Evolutionary conservation across 2,797 vertebrate species (phyloP), one percentile per base, ranked within the genome.

Genomic region (Synaphobranchus kaupii): DNA sequence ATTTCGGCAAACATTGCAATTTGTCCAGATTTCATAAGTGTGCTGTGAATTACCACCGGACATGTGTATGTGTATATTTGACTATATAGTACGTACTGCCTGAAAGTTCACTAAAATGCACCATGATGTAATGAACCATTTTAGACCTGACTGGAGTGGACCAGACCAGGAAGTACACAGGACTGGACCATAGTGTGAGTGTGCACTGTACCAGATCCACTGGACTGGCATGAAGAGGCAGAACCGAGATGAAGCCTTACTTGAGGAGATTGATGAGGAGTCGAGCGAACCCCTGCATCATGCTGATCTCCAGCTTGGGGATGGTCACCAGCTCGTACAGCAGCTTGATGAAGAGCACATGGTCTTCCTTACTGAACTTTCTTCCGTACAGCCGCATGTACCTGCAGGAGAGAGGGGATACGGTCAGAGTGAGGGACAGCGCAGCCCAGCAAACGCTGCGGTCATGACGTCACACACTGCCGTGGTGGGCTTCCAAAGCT

Each of bases 361-460:
- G 98, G 95, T 99, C 98, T 95, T 99, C 98, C 95, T 98, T 99
- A 96, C 97, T 98, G 95, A 99, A 99, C 94, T 99, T 99, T 88
- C 98, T 96, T 28, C 98, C 98, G 91, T 98, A 99, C 4, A 99
- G 94, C 87, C 98, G 97, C 92, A 99, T 97, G 90, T 99, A 99
- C 90, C 98, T 99, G 90, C 5, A 95, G 83, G 56, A 86, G 83
- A 94, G 90, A 44, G 7, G 13, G 7, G 28, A 58, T 39, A 60
- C 0, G 31, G 54, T 54, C 54, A 58, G 31, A 15, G 31, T 83
- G 52, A 54, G 25, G 8, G 10, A 13, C 20, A 82, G 44, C n/a
- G n/a, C 22, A 34, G 7, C 20, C 0, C 34, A 47, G 5, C 73
- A 44, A 68, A 68, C 8, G 9, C 12, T 28, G n/a, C 60, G 6